Conservation (phyloP, 1,140 invertebrate genomes). For the Lethrus apterus region DNA sequence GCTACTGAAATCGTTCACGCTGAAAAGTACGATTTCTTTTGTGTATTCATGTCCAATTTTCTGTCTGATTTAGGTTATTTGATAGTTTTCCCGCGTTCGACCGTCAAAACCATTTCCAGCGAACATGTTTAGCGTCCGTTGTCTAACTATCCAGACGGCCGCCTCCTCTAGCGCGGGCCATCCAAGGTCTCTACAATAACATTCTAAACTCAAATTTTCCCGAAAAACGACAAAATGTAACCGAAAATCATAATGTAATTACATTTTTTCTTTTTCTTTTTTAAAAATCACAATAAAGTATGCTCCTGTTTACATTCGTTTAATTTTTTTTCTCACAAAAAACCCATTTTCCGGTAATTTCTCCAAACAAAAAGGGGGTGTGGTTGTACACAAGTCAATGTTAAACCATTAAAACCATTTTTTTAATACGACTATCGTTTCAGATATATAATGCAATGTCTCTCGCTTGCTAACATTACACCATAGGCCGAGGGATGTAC, state of each 20-base stretch:
- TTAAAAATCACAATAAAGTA: slow-evolving; percentile 3
- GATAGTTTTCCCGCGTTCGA: slow-evolving; percentile 36
- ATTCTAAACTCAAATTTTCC: neutral
- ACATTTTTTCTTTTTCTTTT: too few species aligned
- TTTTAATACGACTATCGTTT: too few species aligned
- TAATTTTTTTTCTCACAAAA: slow-evolving; percentile 1
- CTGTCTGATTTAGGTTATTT: slow-evolving; percentile 29
- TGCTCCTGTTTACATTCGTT: slow-evolving; percentile 6
- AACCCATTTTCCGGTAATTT: neutral
- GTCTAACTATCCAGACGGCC: slow-evolving; percentile 27
- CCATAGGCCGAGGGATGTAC: slow-evolving; percentile 4
- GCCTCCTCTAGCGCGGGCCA: slow-evolving; percentile 24
- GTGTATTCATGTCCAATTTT: slow-evolving; percentile 28
- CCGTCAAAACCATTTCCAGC: slow-evolving; percentile 30
- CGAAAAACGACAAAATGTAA: neutral
- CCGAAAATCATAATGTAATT: too few species aligned
- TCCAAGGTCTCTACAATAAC: slow-evolving; percentile 24
- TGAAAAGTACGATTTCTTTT: slow-evolving; percentile 20
- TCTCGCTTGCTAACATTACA: neutral
- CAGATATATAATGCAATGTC: too few species aligned
- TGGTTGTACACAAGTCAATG: too few species aligned
- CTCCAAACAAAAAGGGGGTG: neutral
- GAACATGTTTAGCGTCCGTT: slow-evolving; percentile 32
- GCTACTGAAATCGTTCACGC: slow-evolving; percentile 2
- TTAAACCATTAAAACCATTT: too few species aligned